Evolutionary conservation across 2,797 vertebrate species (phyloP), one percentile per base, ranked within the genome.

Genomic region (Danionella dracula): DNA sequence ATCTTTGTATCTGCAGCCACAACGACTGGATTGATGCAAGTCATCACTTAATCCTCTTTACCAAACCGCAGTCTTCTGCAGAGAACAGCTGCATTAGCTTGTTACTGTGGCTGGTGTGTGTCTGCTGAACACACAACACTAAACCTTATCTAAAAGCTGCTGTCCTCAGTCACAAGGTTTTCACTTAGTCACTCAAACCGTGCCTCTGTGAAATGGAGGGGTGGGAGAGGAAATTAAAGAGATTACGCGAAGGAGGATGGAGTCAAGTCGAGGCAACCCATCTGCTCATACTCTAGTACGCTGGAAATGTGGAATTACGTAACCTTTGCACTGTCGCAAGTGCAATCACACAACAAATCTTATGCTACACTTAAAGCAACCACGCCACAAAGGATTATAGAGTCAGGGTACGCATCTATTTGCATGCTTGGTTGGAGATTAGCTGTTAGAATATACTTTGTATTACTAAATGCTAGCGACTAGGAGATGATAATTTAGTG

Each of bases 401-500:
- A 17, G 20, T 34, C 38, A 31, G 21, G 13, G 16, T 32, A 20
- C 11, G 45, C 31, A 45, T 57, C 11, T 13, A 11, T 50, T 50
- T 4, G 23, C 23, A 27, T 27, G 23, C 84, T 79, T 85, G 83
- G 82, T 79, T 77, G 78, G 83, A 77, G 82, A 86, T 84, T 82
- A 82, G 66, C 67, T 40, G 0, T 71, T 76, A 78, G 78, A n/a
- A n/a, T n/a, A n/a, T n/a, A n/a, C n/a, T n/a, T n/a, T n/a, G n/a
- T n/a, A n/a, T n/a, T n/a, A n/a, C n/a, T n/a, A n/a, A n/a, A n/a
- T n/a, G n/a, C n/a, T n/a, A n/a, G n/a, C n/a, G n/a, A n/a, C n/a
- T n/a, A n/a, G n/a, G n/a, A n/a, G n/a, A n/a, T n/a, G n/a, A n/a
- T n/a, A n/a, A n/a, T n/a, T n/a, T n/a, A n/a, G n/a, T n/a, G n/a